These are phyloP conservation scores for Agonopterix subpropinquella DNA, from an alignment of 2,888 invertebrate genomes.

Conservation along the genomic window DNA sequence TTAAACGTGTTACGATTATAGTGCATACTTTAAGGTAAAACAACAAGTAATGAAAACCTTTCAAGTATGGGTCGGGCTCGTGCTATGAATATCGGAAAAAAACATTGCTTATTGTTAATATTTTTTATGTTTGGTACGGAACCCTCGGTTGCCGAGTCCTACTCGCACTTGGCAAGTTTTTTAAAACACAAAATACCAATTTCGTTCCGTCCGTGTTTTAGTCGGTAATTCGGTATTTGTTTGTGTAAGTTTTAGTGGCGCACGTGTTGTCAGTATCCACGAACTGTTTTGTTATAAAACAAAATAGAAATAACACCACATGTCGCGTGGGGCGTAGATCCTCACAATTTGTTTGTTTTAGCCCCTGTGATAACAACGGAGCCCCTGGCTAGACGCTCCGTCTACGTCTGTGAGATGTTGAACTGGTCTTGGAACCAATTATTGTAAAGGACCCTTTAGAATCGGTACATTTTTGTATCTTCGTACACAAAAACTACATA, in stretches of 20 bases:
- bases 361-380: slow-evolving; percentile 41
- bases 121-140: too few species aligned
- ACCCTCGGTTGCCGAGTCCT: too few species aligned
- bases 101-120: too few species aligned
- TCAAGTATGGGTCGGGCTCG: too few species aligned
- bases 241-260: slow-evolving; percentile 12
- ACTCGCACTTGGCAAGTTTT: too few species aligned
- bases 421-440: slow-evolving; percentile 38
- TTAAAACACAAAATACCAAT: not conserved
- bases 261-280: slow-evolving; percentile 37
- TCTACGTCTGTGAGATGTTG: slow-evolving; percentile 26
- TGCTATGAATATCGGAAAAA: too few species aligned
- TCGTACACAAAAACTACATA: too few species aligned
- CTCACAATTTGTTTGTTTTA: slow-evolving; percentile 48
- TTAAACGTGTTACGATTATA: too few species aligned
- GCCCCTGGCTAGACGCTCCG: not conserved
- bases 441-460: slow-evolving; percentile 6
- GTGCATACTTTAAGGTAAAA: too few species aligned
- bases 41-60: too few species aligned
- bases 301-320: slow-evolving; percentile 51
- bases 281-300: slow-evolving; percentile 38
- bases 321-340: slow-evolving; percentile 32
- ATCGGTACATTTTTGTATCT: not conserved
- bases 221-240: not conserved
- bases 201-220: not conserved